A percentile compares a stretch with the other conserved stretches of the same genome.
Evolutionary conservation across 2,888 invertebrate species (phyloP).

Genomic region (Pherbina coryleti): DNA sequence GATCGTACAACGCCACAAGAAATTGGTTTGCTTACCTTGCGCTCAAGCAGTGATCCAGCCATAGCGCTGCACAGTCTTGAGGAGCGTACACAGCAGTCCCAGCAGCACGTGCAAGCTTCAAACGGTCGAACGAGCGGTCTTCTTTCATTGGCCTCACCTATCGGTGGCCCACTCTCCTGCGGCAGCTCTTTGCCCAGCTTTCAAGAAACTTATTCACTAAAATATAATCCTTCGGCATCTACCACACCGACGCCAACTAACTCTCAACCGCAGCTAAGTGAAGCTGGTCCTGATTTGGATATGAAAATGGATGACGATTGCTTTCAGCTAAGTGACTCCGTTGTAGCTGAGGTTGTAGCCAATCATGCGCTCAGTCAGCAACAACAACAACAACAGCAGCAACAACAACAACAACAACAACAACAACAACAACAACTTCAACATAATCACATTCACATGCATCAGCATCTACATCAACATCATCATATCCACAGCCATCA

Average conservation of each 20-base stretch:
- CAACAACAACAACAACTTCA: conserved; percentile 52
- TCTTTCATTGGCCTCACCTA: conserved; percentile 56
- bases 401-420: conserved; percentile 47
- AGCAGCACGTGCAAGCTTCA: conserved; percentile 47
- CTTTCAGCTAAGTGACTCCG: conserved; percentile 72
- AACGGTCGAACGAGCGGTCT: conserved; percentile 31
- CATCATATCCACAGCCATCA: conserved; percentile 42
- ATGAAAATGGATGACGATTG: conserved; percentile 91
- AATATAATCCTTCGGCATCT: conserved; percentile 75
- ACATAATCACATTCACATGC: conserved; percentile 49
- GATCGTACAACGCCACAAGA: conserved; percentile 61
- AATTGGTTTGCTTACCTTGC: conserved; percentile 61
- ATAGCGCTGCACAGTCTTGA: conserved; percentile 64
- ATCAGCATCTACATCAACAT: conserved; percentile 51
- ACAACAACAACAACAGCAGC: conserved; percentile 48
- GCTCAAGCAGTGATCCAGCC: conserved; percentile 69
- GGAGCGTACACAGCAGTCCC: conserved; percentile 56
- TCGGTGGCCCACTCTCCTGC: conserved; percentile 62
- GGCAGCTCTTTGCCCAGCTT: conserved; percentile 84
- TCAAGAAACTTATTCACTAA: conserved; percentile 88
- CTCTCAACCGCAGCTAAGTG: conserved; percentile 47
- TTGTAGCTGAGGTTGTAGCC: conserved; percentile 42
- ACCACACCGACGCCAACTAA: conserved; percentile 48
- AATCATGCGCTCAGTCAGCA: conserved; percentile 51
- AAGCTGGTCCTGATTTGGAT: conserved; percentile 71